phyloP scores from a whole-genome alignment of 1,140 invertebrate species.

The Cepaea nemoralis region DNA sequence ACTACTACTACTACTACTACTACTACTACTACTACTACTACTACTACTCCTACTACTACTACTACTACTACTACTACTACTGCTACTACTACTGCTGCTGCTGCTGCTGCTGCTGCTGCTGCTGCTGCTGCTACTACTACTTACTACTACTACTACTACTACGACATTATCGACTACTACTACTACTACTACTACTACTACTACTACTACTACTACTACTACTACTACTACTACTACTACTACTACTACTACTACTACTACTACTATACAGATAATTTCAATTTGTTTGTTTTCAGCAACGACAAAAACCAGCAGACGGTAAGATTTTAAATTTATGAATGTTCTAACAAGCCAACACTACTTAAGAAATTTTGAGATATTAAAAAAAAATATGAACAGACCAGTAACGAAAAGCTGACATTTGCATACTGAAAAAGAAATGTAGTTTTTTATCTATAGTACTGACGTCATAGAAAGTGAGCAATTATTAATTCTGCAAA shows the following conservation, averaged over 20 bases:
- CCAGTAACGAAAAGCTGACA: background rate
- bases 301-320: background rate
- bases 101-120: too few relatives aligned
- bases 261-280: background rate
- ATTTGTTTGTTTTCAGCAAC: background rate
- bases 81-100: too few relatives aligned
- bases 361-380: background rate
- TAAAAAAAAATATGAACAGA: background rate
- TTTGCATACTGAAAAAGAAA: background rate
- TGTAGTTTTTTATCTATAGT: background rate
- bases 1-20: too few relatives aligned
- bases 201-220: background rate
- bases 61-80: too few relatives aligned
- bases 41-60: too few relatives aligned
- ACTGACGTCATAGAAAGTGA: background rate
- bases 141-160: background rate
- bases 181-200: constrained; percentile 66
- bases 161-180: background rate
- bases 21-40: too few relatives aligned
- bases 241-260: constrained; percentile 76
- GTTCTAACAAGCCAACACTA: background rate
- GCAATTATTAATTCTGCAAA: background rate
- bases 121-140: too few relatives aligned
- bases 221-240: background rate
- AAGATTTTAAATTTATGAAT: constrained; percentile 14